Percentiles rank a stretch among this genome's conserved stretches.
phyloP scores from a whole-genome alignment of 2,113 vertebrate species.

The Cinclus mexicanus region DNA sequence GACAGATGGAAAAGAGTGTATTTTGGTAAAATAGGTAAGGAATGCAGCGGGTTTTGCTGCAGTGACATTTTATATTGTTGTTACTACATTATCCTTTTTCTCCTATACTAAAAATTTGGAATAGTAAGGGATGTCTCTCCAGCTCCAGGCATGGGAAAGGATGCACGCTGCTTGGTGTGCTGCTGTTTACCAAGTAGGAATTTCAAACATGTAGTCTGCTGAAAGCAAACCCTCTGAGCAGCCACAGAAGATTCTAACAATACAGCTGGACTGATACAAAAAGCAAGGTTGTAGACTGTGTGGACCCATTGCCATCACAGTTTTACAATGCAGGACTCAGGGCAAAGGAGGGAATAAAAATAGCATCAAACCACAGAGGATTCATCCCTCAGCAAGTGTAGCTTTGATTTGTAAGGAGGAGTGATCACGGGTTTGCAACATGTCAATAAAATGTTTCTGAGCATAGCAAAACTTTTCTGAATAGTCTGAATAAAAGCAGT shows the following conservation, averaged over 20 bases:
- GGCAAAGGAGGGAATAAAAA: background rate
- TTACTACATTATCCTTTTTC: background rate
- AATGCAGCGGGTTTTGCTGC: background rate
- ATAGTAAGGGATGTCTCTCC: background rate
- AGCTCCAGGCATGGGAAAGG: background rate
- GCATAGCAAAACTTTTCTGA: background rate
- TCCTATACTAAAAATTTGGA: background rate
- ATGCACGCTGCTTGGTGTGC: background rate
- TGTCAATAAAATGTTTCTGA: conserved; percentile 1
- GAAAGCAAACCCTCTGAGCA: background rate
- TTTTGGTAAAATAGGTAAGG: background rate
- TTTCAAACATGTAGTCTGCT: background rate
- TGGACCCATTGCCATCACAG: background rate
- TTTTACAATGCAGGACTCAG: background rate
- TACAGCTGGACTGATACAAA: background rate
- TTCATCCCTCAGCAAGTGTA: background rate
- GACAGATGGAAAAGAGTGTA: background rate
- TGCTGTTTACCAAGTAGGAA: background rate
- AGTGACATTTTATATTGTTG: background rate
- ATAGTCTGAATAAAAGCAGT: background rate
- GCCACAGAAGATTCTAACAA: background rate
- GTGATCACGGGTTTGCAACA: background rate
- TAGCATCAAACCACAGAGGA: background rate
- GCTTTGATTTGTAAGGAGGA: background rate
- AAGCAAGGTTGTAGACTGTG: background rate